phyloP scores from a whole-genome alignment of 2,888 invertebrate species.

The Drosophila fulvimacula region DNA sequence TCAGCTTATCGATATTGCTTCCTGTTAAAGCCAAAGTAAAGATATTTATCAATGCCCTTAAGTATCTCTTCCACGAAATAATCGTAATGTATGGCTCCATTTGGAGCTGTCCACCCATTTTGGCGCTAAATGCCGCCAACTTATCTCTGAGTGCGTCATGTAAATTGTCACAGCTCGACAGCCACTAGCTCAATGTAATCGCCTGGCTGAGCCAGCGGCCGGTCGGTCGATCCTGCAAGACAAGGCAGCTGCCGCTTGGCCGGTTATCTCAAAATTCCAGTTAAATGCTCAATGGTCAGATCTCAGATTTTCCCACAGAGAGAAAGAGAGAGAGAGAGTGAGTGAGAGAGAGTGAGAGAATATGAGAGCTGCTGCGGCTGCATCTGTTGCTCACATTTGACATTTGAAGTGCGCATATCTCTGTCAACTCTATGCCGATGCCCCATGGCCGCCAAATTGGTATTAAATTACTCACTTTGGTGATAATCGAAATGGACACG shows the following conservation, averaged over 20 bases:
- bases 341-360: not conserved
- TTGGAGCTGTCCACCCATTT: conserved; percentile 16
- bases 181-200: conserved; percentile 67
- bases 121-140: conserved; percentile 8
- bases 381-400: conserved; percentile 80
- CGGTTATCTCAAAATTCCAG: conserved; percentile 63
- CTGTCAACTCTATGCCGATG: conserved; percentile 72
- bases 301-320: conserved; percentile 59
- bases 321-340: conserved; percentile 1
- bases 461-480: conserved; percentile 81
- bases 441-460: conserved; percentile 73
- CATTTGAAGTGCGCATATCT: conserved; percentile 80
- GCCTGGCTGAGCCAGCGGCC: conserved; percentile 23
- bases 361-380: conserved; percentile 15
- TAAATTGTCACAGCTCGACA: conserved; percentile 64
- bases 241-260: conserved; percentile 24
- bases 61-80: conserved; percentile 12
- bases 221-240: conserved; percentile 20
- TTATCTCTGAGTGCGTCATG: conserved; percentile 58
- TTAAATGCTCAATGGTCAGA: conserved; percentile 65
- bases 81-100: conserved; percentile 10
- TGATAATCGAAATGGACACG: conserved; percentile 81
- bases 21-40: conserved; percentile 3
- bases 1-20: conserved; percentile 3
- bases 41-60: not conserved